phyloP scores from a whole-genome alignment of 2,113 vertebrate species.

The Gymnarchus niloticus region DNA sequence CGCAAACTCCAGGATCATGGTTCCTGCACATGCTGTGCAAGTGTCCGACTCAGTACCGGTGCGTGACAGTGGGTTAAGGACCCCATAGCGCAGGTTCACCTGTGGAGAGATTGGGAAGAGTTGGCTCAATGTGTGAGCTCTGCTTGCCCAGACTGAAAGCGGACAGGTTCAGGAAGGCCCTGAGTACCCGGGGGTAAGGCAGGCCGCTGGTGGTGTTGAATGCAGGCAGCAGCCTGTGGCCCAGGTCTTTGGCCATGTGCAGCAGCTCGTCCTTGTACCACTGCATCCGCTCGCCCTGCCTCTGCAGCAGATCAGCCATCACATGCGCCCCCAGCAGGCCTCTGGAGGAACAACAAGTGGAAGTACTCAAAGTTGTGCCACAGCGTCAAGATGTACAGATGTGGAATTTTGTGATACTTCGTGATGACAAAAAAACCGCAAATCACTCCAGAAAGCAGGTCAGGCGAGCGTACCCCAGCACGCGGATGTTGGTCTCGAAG shows the following conservation, averaged over 20 bases:
- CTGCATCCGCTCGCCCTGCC: constrained; percentile 82
- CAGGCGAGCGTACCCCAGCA: constrained; percentile 60
- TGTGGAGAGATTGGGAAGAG: constrained; percentile 41
- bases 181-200: constrained; percentile 88
- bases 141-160: not conserved
- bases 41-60: constrained; percentile 96
- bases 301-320: constrained; percentile 91
- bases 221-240: constrained; percentile 86
- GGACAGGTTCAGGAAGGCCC: not conserved
- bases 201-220: constrained; percentile 98
- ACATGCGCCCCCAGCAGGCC: constrained; percentile 92
- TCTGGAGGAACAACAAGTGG: constrained; percentile 48
- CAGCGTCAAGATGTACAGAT: not conserved
- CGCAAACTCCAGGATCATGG: constrained; percentile 96
- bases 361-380: not conserved
- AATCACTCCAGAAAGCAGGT: not conserved
- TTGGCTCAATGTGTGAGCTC: not conserved
- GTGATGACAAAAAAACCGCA: not conserved
- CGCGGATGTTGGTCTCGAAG: constrained; percentile 75
- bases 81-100: constrained; percentile 94
- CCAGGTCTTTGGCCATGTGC: constrained; percentile 91
- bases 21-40: constrained; percentile 94
- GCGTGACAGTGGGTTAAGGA: constrained; percentile 70
- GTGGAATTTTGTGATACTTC: too few species aligned
- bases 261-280: constrained; percentile 94